Conservation (phyloP, 2,888 invertebrate genomes). For the Ennomos fuscantarius region DNA sequence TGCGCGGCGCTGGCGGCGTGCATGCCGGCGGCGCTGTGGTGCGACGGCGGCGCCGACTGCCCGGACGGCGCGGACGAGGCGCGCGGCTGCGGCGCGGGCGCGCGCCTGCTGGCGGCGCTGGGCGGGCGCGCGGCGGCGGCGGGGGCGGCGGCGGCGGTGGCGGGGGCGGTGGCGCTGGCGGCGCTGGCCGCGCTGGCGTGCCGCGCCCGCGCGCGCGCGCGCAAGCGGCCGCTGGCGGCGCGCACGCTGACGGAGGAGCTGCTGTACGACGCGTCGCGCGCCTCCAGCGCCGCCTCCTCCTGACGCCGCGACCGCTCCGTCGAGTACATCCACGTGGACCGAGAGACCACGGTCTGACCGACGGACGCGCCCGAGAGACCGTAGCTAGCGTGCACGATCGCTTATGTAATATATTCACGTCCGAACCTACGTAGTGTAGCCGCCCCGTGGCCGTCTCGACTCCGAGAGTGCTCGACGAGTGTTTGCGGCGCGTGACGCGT, state of each 20-base stretch:
- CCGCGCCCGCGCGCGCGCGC: slow-evolving; percentile 79
- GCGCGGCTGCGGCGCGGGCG: slow-evolving; percentile 86
- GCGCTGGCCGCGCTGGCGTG: slow-evolving; percentile 73
- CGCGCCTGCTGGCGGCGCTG: slow-evolving; percentile 77
- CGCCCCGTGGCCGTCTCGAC: slow-evolving; percentile 13
- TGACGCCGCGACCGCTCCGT: slow-evolving; percentile 96
- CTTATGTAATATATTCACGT: slow-evolving; percentile 20
- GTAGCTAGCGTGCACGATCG: slow-evolving; percentile 21
- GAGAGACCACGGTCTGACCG: slow-evolving; percentile 95
- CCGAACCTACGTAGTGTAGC: slow-evolving; percentile 11
- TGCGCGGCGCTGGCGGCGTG: slow-evolving; percentile 92
- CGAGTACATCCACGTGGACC: slow-evolving; percentile 96
- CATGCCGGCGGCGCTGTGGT: slow-evolving; percentile 90
- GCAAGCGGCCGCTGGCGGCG: slow-evolving; percentile 85
- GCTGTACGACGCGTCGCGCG: slow-evolving; percentile 86
- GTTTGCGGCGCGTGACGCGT: slow-evolving; percentile 19
- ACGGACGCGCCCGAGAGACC: slow-evolving; percentile 48
- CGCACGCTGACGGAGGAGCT: slow-evolving; percentile 89
- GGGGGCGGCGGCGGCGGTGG: slow-evolving; percentile 74
- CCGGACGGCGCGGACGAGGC: slow-evolving; percentile 81
- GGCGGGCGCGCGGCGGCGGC: slow-evolving; percentile 88
- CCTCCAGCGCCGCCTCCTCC: slow-evolving; percentile 87
- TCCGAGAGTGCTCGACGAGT: slow-evolving; percentile 25
- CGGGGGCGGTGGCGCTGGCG: slow-evolving; percentile 77
- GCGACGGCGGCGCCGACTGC: slow-evolving; percentile 86